These are phyloP conservation scores for Prionailurus viverrinus DNA, from an alignment of 2,113 vertebrate genomes.

Conservation along the genomic window DNA sequence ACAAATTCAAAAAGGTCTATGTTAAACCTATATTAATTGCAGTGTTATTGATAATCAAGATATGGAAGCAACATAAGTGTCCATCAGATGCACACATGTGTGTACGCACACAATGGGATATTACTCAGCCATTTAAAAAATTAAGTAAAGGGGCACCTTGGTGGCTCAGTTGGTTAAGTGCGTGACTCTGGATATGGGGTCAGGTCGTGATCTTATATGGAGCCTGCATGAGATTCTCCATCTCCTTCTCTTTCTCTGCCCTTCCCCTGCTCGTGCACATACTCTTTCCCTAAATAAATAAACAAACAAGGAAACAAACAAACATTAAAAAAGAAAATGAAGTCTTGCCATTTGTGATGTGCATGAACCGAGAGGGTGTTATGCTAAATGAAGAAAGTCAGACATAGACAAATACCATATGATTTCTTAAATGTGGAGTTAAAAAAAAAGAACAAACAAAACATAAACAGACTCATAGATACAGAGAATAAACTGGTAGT, in stretches of 20 bases:
- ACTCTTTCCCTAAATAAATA: no score
- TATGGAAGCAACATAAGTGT: not conserved
- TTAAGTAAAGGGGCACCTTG: no score
- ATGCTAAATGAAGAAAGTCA: not conserved
- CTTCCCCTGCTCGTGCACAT: no score
- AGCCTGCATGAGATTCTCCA: no score
- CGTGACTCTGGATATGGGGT: no score
- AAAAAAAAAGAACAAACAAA: not conserved
- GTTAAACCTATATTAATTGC: not conserved
- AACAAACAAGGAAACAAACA: no score
- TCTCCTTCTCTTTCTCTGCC: no score
- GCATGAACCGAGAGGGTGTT: not conserved
- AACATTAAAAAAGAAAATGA: no score
- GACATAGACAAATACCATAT: not conserved
- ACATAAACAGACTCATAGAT: not conserved
- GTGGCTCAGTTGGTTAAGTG: no score
- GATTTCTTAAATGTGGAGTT: not conserved
- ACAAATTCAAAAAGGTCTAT: not conserved
- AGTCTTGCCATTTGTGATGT: not conserved
- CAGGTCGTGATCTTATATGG: no score
- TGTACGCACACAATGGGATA: not conserved
- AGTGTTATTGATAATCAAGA: not conserved
- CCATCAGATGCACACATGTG: not conserved
- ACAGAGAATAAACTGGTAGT: not conserved
- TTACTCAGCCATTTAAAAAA: not conserved